Evolutionary conservation across 1,140 invertebrate genomes (phyloP).

Genomic region (Ceratitis capitata): DNA sequence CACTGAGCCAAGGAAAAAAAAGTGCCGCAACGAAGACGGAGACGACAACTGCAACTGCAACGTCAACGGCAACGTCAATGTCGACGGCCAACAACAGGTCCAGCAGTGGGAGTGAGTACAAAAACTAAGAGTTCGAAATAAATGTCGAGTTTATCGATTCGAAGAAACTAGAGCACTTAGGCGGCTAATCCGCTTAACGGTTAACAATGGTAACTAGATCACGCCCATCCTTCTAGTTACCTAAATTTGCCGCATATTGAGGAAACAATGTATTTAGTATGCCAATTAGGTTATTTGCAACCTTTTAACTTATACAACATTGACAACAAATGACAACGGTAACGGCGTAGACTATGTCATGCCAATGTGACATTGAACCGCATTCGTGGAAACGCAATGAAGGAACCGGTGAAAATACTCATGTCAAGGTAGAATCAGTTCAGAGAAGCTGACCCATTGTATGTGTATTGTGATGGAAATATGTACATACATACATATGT

Average conservation of each 20-base stretch:
- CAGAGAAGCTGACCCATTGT: neutral
- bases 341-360: neutral
- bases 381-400: neutral
- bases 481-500: neutral
- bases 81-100: neutral
- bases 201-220: neutral
- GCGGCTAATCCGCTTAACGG: neutral
- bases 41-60: too few relatives aligned
- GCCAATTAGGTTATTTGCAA: neutral
- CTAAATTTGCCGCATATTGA: conserved; percentile 31
- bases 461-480: neutral
- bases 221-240: neutral
- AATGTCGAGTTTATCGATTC: conserved; percentile 13
- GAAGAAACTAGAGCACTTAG: neutral
- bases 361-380: neutral
- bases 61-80: too few relatives aligned
- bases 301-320: neutral
- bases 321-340: neutral
- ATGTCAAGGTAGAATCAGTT: neutral
- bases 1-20: neutral
- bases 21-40: too few relatives aligned
- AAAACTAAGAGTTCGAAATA: neutral
- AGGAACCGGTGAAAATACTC: too few relatives aligned
- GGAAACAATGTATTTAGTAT: neutral
- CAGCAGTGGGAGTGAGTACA: neutral